A percentile compares a stretch with the other conserved stretches of the same genome.
phyloP scores from a whole-genome alignment of 2,797 vertebrate genomes.

The Onychomys leucogaster region DNA sequence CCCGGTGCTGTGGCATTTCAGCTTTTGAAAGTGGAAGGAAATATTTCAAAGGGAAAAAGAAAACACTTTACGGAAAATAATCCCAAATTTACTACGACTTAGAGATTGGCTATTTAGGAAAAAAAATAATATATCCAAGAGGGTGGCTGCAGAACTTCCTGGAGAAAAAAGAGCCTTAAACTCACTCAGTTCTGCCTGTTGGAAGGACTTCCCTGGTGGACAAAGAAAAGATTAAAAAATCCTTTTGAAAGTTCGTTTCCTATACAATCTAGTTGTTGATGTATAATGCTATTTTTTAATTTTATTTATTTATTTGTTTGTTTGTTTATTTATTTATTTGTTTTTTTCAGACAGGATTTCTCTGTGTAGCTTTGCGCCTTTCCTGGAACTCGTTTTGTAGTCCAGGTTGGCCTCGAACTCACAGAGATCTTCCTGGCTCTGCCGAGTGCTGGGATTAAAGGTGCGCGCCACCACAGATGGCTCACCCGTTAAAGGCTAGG shows the following conservation, averaged over 20 bases:
- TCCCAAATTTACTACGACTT: background rate
- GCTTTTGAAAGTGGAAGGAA: background rate
- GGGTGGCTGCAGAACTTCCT: background rate
- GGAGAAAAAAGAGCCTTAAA: slow-evolving; percentile 52
- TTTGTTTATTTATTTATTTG: too few species aligned
- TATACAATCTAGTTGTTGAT: slow-evolving; percentile 52
- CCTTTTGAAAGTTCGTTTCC: slow-evolving; percentile 12
- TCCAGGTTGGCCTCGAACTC: too few species aligned
- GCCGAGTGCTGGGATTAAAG: too few species aligned
- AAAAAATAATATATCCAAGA: slow-evolving; percentile 22
- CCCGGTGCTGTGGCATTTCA: background rate
- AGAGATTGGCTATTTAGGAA: slow-evolving; percentile 54
- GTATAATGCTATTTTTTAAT: slow-evolving; percentile 21
- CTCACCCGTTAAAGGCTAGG: too few species aligned
- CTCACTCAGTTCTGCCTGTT: background rate
- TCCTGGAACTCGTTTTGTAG: too few species aligned
- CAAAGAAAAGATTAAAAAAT: background rate
- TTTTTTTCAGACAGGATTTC: too few species aligned
- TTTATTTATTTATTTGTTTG: too few species aligned
- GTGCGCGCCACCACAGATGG: too few species aligned
- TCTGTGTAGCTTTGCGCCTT: too few species aligned
- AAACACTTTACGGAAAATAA: slow-evolving; percentile 53
- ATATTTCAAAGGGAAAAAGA: slow-evolving; percentile 56
- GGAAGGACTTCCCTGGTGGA: slow-evolving; percentile 5
- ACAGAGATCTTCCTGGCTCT: too few species aligned